phyloP scores from a whole-genome alignment of 1,140 invertebrate species.

The Meteorus sp. region DNA sequence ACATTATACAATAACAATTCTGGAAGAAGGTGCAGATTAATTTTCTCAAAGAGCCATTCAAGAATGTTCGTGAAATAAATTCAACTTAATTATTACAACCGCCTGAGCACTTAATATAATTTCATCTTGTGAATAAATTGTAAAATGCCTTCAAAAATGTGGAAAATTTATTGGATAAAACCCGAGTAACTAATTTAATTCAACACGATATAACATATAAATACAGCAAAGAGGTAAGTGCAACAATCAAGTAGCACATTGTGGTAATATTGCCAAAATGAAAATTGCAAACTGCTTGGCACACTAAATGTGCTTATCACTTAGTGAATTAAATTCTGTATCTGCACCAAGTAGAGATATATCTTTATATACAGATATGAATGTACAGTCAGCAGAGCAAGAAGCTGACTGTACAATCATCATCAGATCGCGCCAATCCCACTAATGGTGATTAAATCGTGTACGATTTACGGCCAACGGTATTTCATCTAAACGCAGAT shows the following conservation, averaged over 20 bases:
- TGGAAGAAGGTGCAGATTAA: no score
- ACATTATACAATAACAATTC: no score
- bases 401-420: background rate
- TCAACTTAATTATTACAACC: no score
- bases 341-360: background rate
- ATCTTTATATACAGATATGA: background rate
- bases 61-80: no score
- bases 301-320: constrained; percentile 8
- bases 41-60: no score
- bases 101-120: no score
- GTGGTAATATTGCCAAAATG: constrained; percentile 14
- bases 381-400: background rate
- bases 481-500: constrained; percentile 26
- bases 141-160: no score
- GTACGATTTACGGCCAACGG: constrained; percentile 20
- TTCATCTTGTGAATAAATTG: no score
- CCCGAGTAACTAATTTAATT: no score
- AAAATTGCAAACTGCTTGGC: constrained; percentile 16
- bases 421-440: background rate
- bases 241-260: background rate
- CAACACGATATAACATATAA: no score
- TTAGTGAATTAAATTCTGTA: constrained; percentile 26
- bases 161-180: no score
- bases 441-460: constrained; percentile 27
- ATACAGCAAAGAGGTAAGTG: no score